These are phyloP conservation scores for Lasioglossum calceatum DNA, from an alignment of 2,888 invertebrate genomes.

Conservation along the genomic window DNA sequence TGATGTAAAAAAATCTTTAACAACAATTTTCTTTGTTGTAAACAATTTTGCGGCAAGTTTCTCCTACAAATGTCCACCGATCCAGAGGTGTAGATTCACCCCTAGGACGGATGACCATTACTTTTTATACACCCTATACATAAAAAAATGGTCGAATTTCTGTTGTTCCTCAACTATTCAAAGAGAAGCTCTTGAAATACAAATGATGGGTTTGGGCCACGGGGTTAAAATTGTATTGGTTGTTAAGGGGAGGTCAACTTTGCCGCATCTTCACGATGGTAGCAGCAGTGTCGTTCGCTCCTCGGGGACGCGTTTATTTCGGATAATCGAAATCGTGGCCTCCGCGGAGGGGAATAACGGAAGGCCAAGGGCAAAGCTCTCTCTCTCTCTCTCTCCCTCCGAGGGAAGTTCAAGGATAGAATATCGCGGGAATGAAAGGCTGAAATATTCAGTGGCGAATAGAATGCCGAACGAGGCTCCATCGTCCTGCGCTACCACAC, in stretches of 20 bases:
- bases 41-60: too few relatives aligned
- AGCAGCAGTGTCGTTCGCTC: neutral
- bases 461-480: neutral
- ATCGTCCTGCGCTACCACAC: neutral
- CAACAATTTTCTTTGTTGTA: too few relatives aligned
- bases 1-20: too few relatives aligned
- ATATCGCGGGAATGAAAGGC: neutral
- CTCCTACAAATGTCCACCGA: too few relatives aligned
- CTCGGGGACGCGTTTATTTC: neutral
- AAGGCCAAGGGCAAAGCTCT: conserved; percentile 6
- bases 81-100: too few relatives aligned
- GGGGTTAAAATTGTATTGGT: neutral
- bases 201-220: neutral
- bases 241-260: neutral
- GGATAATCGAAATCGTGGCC: neutral
- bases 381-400: neutral
- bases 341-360: neutral
- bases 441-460: neutral
- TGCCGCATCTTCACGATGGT: neutral
- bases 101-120: too few relatives aligned
- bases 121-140: too few relatives aligned
- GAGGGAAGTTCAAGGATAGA: neutral
- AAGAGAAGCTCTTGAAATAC: neutral
- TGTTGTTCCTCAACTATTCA: neutral
- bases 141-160: neutral